Evolutionary conservation across 1,140 invertebrate genomes (phyloP).

Genomic region (Pseudomyrmex dendroicus): DNA sequence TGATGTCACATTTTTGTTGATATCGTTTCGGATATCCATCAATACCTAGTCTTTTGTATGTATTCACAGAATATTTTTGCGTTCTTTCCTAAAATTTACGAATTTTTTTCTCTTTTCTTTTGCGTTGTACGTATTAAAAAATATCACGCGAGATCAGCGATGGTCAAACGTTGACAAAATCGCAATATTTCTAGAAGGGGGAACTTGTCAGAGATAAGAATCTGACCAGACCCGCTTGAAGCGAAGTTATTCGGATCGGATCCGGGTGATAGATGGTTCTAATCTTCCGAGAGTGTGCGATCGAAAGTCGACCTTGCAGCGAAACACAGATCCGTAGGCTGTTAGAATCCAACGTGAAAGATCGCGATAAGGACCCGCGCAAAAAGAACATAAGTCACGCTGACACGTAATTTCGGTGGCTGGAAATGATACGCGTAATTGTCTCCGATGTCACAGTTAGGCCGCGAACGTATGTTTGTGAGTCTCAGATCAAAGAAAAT

Average conservation of each 20-base stretch:
- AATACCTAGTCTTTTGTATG: too few relatives aligned
- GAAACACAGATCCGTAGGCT: constrained; percentile 44
- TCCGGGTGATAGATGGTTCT: constrained; percentile 79
- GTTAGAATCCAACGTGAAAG: constrained; percentile 10
- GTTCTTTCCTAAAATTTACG: too few relatives aligned
- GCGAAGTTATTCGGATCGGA: constrained; percentile 78
- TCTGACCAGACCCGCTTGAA: constrained; percentile 59
- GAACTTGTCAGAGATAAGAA: constrained; percentile 69
- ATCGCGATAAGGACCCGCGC: constrained; percentile 35
- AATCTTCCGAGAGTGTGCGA: constrained; percentile 64
- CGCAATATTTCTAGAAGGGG: constrained; percentile 27
- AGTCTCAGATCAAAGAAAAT: constrained; percentile 11
- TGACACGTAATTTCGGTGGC: constrained; percentile 55
- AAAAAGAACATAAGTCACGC: constrained; percentile 41
- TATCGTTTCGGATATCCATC: too few relatives aligned
- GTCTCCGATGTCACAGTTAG: constrained; percentile 14
- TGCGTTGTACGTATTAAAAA: neutral
- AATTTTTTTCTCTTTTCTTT: neutral
- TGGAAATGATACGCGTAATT: constrained; percentile 55
- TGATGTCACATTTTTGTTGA: too few relatives aligned
- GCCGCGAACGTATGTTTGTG: neutral
- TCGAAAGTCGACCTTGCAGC: constrained; percentile 43
- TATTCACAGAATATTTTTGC: too few relatives aligned
- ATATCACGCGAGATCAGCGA: constrained; percentile 48
- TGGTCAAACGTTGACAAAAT: constrained; percentile 34